A percentile compares a stretch with the other conserved stretches of the same genome.
phyloP scores from a whole-genome alignment of 2,113 vertebrate genomes.

The Larimichthys crocea region DNA sequence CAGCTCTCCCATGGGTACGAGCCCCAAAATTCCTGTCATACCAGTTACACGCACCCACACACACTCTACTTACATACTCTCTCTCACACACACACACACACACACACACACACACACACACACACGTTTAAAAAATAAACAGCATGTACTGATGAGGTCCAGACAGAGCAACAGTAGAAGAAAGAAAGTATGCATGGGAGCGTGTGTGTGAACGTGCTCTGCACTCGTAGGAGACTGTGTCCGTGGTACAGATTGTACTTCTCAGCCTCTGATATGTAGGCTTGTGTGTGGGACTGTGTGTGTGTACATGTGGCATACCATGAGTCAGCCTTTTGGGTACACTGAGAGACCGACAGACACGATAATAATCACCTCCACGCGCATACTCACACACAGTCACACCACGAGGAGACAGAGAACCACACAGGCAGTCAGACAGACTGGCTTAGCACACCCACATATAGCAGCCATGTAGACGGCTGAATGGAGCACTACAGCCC shows the following conservation, averaged over 20 bases:
- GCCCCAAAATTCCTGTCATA: slow-evolving; percentile 58
- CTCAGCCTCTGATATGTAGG: slow-evolving; percentile 68
- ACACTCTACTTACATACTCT: slow-evolving; percentile 7
- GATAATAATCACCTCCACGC: slow-evolving; percentile 69
- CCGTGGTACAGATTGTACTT: slow-evolving; percentile 73
- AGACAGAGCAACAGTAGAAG: slow-evolving; percentile 19
- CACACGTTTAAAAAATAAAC: slow-evolving; percentile 35
- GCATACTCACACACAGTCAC: slow-evolving; percentile 56
- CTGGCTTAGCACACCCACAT: slow-evolving; percentile 60
- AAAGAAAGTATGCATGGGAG: slow-evolving; percentile 30
- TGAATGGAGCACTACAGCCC: slow-evolving; percentile 29
- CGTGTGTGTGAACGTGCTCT: neutral
- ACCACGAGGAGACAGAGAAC: slow-evolving; percentile 48
- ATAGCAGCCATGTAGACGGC: slow-evolving; percentile 34
- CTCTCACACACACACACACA: neutral
- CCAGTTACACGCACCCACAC: slow-evolving; percentile 4
- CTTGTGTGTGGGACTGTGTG: slow-evolving; percentile 61
- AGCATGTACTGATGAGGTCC: slow-evolving; percentile 23
- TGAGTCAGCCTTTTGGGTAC: slow-evolving; percentile 79
- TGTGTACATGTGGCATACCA: slow-evolving; percentile 53
- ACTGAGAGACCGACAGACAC: slow-evolving; percentile 67
- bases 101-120: slow-evolving; percentile 18
- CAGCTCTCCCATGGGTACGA: slow-evolving; percentile 49
- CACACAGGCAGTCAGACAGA: slow-evolving; percentile 58
- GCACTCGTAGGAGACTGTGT: slow-evolving; percentile 60